Conservation (phyloP, 1,140 invertebrate species). For the Eupeodes corollae region DNA sequence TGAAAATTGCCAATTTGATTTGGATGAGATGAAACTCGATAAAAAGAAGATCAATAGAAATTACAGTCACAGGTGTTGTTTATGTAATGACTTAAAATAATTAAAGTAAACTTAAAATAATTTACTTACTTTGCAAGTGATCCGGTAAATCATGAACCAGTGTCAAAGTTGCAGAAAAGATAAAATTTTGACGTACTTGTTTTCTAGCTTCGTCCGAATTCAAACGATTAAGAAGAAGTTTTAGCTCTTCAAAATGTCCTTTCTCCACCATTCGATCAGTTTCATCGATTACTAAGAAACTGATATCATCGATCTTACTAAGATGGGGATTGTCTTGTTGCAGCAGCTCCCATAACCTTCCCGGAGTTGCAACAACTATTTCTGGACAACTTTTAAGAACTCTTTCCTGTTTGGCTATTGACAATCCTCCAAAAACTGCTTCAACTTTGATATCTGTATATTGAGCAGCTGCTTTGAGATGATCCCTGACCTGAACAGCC, state of each 20-base stretch:
- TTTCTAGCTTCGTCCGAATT: constrained; percentile 54
- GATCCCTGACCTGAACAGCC: constrained; percentile 85
- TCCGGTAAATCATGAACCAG: constrained; percentile 73
- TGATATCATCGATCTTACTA: constrained; percentile 54
- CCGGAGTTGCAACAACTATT: constrained; percentile 92
- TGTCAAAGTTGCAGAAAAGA: constrained; percentile 96
- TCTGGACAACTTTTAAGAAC: constrained; percentile 73
- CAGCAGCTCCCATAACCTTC: constrained; percentile 87
- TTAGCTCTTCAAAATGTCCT: constrained; percentile 90
- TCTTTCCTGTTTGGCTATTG: constrained; percentile 81
- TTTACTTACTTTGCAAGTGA: constrained; percentile 51
- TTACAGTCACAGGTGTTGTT: too few relatives aligned
- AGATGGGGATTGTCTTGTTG: constrained; percentile 66
- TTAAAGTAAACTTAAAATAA: background rate
- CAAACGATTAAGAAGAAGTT: constrained; percentile 66
- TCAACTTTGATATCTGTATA: constrained; percentile 56
- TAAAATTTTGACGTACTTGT: constrained; percentile 74
- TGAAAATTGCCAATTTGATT: too few relatives aligned
- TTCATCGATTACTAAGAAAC: constrained; percentile 92
- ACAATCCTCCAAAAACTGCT: constrained; percentile 80
- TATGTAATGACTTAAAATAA: too few relatives aligned
- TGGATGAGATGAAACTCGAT: too few relatives aligned
- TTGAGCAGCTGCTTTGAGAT: constrained; percentile 68
- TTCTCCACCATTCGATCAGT: constrained; percentile 96
- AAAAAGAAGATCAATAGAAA: too few relatives aligned